Conservation (phyloP, 2,797 vertebrate genomes). For the Poecilia velifera region DNA sequence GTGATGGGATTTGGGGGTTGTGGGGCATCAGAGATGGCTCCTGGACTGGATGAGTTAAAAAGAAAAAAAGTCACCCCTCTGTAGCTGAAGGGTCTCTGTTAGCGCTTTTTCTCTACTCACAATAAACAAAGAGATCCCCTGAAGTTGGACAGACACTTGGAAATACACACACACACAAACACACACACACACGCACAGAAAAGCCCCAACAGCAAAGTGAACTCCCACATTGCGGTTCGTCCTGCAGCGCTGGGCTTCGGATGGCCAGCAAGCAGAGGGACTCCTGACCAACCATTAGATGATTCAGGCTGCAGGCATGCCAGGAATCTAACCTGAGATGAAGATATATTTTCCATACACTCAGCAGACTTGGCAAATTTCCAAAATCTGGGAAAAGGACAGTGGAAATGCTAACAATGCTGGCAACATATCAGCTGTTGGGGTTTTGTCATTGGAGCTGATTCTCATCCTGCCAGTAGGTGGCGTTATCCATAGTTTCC, state of each 20-base stretch:
- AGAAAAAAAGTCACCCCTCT: slow-evolving; percentile 60
- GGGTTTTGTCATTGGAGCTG: slow-evolving; percentile 62
- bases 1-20: slow-evolving; percentile 76
- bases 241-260: slow-evolving; percentile 41
- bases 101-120: slow-evolving; percentile 51
- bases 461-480: slow-evolving; percentile 34
- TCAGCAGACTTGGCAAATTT: slow-evolving; percentile 54
- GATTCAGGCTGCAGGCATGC: slow-evolving; percentile 78
- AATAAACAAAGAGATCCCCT: slow-evolving; percentile 70
- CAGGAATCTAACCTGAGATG: slow-evolving; percentile 83
- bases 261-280: slow-evolving; percentile 56
- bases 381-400: slow-evolving; percentile 11
- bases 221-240: slow-evolving; percentile 28
- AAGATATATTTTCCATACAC: slow-evolving; percentile 73
- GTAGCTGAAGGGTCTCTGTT: slow-evolving; percentile 53
- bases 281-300: slow-evolving; percentile 67
- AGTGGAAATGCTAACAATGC: not conserved
- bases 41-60: slow-evolving; percentile 42
- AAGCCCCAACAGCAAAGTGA: slow-evolving; percentile 13
- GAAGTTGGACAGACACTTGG: slow-evolving; percentile 46
- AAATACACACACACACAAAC: slow-evolving; percentile 21
- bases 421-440: slow-evolving; percentile 21
- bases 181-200: slow-evolving; percentile 7
- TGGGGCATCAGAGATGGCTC: slow-evolving; percentile 54
- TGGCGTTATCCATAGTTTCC: not conserved